These are phyloP conservation scores for Zosterops lateralis DNA, from an alignment of 2,113 vertebrate genomes.

Conservation along the genomic window DNA sequence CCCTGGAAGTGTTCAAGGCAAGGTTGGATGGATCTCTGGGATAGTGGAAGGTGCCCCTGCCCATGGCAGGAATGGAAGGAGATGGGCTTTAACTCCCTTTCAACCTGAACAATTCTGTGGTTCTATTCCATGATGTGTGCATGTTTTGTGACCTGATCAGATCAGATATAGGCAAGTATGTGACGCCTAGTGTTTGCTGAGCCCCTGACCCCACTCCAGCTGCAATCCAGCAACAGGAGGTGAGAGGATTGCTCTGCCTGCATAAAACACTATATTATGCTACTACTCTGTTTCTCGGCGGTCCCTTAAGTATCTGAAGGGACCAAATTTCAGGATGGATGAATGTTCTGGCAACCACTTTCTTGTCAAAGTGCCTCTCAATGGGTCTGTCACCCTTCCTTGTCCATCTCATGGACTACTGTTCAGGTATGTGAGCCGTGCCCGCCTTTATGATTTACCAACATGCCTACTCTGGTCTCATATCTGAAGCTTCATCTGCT, in stretches of 20 bases:
- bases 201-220: not conserved
- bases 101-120: not conserved
- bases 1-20: not conserved
- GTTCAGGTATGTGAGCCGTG: not conserved
- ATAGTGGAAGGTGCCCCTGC: not conserved
- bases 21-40: not conserved
- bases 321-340: not conserved
- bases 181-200: fast-evolving
- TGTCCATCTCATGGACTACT: fast-evolving
- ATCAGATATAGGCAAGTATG: not conserved
- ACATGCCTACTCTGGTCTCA: fast-evolving
- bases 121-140: not conserved
- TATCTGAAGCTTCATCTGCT: not conserved
- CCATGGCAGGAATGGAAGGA: not conserved
- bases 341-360: not conserved
- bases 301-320: not conserved
- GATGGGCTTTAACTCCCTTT: not conserved
- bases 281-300: not conserved
- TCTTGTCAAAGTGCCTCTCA: not conserved
- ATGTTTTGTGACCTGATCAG: not conserved
- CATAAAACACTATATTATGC: fast-evolving
- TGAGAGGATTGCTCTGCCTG: not conserved
- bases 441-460: not conserved
- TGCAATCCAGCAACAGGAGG: not conserved
- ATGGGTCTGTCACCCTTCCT: not conserved